A percentile compares a stretch with the other conserved stretches of the same genome.
phyloP scores from a whole-genome alignment of 1,140 invertebrate genomes.

The Odontomachus brunneus region DNA sequence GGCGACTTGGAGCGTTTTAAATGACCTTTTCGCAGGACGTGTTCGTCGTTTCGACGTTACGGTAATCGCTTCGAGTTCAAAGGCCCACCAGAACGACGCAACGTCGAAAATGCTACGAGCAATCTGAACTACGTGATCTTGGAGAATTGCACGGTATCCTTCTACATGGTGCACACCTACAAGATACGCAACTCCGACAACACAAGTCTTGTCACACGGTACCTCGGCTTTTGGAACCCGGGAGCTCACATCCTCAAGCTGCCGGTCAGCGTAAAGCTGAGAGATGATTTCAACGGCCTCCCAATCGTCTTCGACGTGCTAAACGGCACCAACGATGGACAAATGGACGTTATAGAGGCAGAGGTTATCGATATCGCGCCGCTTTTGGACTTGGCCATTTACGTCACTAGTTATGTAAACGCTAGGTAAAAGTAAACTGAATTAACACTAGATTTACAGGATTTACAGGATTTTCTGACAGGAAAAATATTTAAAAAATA shows the following conservation, averaged over 20 bases:
- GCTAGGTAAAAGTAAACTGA: slow-evolving; percentile 79
- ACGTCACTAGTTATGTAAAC: slow-evolving; percentile 80
- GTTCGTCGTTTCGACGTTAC: slow-evolving; percentile 37
- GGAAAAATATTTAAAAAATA: no score
- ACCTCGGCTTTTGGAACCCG: slow-evolving; percentile 81
- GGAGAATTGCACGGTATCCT: slow-evolving; percentile 68
- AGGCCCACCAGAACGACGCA: slow-evolving; percentile 23
- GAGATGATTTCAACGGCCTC: slow-evolving; percentile 79
- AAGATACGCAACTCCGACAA: slow-evolving; percentile 81
- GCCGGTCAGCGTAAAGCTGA: slow-evolving; percentile 76
- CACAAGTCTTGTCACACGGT: slow-evolving; percentile 77
- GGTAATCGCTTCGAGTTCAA: slow-evolving; percentile 12
- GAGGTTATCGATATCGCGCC: slow-evolving; percentile 78
- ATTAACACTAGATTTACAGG: no score
- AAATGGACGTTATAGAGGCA: slow-evolving; percentile 69
- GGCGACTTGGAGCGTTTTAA: background rate
- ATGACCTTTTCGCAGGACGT: slow-evolving; percentile 40
- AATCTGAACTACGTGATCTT: slow-evolving; percentile 62
- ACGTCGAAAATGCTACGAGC: slow-evolving; percentile 53
- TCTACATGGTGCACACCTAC: slow-evolving; percentile 79
- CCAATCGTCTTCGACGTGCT: slow-evolving; percentile 81
- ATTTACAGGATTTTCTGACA: no score
- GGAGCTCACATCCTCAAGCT: slow-evolving; percentile 65
- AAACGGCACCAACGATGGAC: slow-evolving; percentile 79
- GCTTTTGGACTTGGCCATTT: slow-evolving; percentile 80